Conservation (phyloP, 2,888 invertebrate genomes). For the Drosophila paramelanica region DNA sequence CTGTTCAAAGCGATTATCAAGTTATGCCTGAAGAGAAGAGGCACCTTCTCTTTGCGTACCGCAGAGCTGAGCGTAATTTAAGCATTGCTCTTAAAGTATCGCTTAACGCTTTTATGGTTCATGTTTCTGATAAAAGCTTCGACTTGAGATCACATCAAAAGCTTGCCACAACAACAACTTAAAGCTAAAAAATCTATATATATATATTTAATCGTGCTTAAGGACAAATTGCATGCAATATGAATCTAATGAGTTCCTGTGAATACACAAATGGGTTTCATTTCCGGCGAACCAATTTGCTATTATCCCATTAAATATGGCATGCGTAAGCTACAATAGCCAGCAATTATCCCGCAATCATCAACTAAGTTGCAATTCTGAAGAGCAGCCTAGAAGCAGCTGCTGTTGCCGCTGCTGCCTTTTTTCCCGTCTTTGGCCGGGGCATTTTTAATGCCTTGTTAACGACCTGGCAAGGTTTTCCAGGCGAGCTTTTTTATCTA, state of each 20-base stretch:
- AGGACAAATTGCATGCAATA: neutral
- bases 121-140: slow-evolving; percentile 34
- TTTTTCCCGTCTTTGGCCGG: neutral
- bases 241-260: neutral
- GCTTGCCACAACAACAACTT: neutral
- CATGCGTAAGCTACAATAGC: slow-evolving; percentile 18
- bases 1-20: slow-evolving; percentile 40
- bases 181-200: neutral
- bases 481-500: slow-evolving; percentile 27
- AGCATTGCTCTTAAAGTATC: slow-evolving; percentile 22
- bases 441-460: slow-evolving; percentile 44
- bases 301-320: neutral
- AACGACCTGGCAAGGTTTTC: slow-evolving; percentile 46
- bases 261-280: too few relatives aligned
- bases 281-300: neutral
- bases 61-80: neutral
- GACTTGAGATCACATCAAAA: slow-evolving; percentile 1
- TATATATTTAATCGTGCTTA: neutral
- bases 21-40: neutral
- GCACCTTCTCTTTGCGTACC: slow-evolving; percentile 14
- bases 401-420: slow-evolving; percentile 5
- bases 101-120: slow-evolving; percentile 24
- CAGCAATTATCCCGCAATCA: slow-evolving; percentile 34
- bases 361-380: slow-evolving; percentile 9
- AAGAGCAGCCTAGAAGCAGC: slow-evolving; percentile 4